Evolutionary conservation across 2,113 vertebrate genomes (phyloP).

Genomic region (Archilochus colubris): DNA sequence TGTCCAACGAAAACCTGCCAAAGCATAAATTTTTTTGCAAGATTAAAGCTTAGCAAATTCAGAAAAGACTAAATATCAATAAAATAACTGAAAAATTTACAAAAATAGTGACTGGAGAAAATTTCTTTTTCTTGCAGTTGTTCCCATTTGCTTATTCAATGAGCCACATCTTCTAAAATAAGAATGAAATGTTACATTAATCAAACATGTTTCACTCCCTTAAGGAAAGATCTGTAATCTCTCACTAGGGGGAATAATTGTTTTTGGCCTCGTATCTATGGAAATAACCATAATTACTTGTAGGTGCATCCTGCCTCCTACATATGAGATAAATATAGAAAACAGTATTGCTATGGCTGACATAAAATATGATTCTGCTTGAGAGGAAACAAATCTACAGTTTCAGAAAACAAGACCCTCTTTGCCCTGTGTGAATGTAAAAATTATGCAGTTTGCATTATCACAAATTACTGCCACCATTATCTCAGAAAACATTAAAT

Average conservation of each 20-base stretch:
- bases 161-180: background rate
- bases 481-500: background rate
- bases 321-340: background rate
- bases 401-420: background rate
- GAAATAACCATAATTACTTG: background rate
- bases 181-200: background rate
- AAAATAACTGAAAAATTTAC: background rate
- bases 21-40: background rate
- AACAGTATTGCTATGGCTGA: background rate
- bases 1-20: background rate
- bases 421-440: background rate
- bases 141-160: background rate
- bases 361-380: background rate
- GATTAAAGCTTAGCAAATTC: background rate
- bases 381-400: background rate
- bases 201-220: background rate
- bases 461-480: background rate
- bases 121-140: background rate
- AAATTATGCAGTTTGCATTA: background rate
- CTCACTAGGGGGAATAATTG: background rate
- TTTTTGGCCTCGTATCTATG: background rate
- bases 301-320: background rate
- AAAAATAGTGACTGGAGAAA: background rate
- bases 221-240: background rate
- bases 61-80: background rate